These are phyloP conservation scores for Ctenicera cuprea DNA, from an alignment of 2,888 invertebrate species.

Conservation along the genomic window DNA sequence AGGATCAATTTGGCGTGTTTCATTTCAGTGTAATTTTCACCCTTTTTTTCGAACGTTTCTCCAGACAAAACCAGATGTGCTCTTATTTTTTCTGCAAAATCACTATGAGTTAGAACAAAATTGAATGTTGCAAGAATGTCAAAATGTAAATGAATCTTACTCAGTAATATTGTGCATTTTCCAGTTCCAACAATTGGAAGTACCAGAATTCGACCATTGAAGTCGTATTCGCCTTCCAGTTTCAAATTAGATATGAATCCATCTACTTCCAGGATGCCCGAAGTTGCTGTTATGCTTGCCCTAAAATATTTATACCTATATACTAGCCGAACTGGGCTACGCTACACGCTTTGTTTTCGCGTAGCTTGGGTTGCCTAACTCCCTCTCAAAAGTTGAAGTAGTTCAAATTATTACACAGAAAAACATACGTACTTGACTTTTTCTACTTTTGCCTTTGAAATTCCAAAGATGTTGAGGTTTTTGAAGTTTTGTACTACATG, in stretches of 20 bases:
- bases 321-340: too few relatives aligned
- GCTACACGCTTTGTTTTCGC: too few relatives aligned
- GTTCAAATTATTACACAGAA: too few relatives aligned
- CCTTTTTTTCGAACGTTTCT: slow-evolving; percentile 78
- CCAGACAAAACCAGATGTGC: slow-evolving; percentile 79
- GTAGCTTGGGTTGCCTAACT: too few relatives aligned
- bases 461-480: slow-evolving; percentile 71
- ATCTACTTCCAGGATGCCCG: not conserved
- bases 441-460: not conserved
- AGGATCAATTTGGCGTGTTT: slow-evolving; percentile 79
- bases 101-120: slow-evolving; percentile 60
- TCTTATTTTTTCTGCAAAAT: slow-evolving; percentile 77
- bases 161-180: slow-evolving; percentile 67
- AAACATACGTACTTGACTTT: not conserved
- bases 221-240: not conserved
- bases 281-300: not conserved
- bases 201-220: slow-evolving; percentile 58
- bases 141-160: slow-evolving; percentile 77
- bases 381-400: too few relatives aligned
- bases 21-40: slow-evolving; percentile 79
- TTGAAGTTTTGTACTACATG: slow-evolving; percentile 80
- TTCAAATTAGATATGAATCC: not conserved
- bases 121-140: slow-evolving; percentile 65
- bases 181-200: slow-evolving; percentile 25
- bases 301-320: not conserved